A percentile compares a stretch with the other conserved stretches of the same genome.
Evolutionary conservation across 2,113 vertebrate genomes (phyloP).

Genomic region (Ophiodon elongatus): DNA sequence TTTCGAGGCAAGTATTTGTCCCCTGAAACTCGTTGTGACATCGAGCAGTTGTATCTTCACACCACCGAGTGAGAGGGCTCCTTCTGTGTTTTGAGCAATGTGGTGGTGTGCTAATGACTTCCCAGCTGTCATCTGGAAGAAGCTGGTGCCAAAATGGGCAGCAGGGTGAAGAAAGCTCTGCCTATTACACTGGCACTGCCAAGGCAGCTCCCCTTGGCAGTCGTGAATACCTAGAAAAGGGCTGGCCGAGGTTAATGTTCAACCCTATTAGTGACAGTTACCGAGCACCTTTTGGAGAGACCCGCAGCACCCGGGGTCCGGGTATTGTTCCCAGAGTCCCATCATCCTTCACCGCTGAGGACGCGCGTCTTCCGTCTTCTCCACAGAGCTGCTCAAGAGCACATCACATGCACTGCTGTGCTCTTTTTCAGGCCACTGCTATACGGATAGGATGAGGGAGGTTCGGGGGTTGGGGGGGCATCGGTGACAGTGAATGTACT

Average conservation of each 20-base stretch:
- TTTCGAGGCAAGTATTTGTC: constrained; percentile 5
- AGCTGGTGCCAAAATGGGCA: constrained; percentile 49
- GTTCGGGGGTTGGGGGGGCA: too few relatives aligned
- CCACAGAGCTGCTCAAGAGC: constrained; percentile 4
- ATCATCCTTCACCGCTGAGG: constrained; percentile 10
- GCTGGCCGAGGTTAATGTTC: constrained; percentile 43
- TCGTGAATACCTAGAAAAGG: constrained; percentile 34
- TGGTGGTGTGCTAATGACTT: constrained; percentile 63
- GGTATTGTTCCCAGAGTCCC: background rate
- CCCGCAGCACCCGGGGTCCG: background rate
- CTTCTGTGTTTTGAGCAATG: constrained; percentile 50
- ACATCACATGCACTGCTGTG: background rate
- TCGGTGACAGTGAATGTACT: background rate
- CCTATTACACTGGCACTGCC: constrained; percentile 45
- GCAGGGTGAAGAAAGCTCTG: constrained; percentile 51
- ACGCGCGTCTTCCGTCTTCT: background rate
- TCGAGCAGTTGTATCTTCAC: constrained; percentile 9
- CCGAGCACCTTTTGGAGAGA: constrained; percentile 48
- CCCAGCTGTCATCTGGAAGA: constrained; percentile 71
- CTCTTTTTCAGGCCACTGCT: background rate
- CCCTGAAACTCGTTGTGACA: background rate
- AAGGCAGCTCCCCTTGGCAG: constrained; percentile 36
- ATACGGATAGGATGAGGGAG: background rate
- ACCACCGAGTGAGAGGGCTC: background rate
- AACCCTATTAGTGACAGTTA: constrained; percentile 34